Conservation (phyloP, 2,113 vertebrate genomes). For the Gymnarchus niloticus region DNA sequence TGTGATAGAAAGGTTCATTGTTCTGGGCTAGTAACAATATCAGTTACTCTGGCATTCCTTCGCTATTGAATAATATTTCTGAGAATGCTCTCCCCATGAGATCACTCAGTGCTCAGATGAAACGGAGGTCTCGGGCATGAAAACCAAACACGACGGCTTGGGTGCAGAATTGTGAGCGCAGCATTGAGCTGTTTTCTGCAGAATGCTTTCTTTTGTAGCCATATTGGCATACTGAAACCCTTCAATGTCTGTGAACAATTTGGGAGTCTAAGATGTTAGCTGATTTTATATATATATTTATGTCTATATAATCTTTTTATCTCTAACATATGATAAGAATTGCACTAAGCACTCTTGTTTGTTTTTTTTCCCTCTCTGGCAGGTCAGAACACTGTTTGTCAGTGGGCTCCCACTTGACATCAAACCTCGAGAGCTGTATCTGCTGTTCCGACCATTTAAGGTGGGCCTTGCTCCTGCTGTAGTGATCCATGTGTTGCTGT, state of each 20-base stretch:
- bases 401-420: slow-evolving; percentile 93
- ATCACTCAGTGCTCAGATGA: neutral
- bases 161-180: neutral
- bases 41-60: neutral
- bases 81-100: neutral
- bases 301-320: neutral
- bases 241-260: neutral
- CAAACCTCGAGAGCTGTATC: slow-evolving; percentile 92
- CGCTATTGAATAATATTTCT: slow-evolving; percentile 9
- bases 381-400: slow-evolving; percentile 96
- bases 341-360: neutral
- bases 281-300: neutral
- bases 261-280: neutral
- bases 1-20: slow-evolving; percentile 1
- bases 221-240: neutral
- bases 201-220: neutral
- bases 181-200: neutral
- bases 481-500: neutral
- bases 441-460: slow-evolving; percentile 98
- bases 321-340: neutral
- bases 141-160: neutral
- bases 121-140: neutral
- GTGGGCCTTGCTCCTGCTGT: slow-evolving; percentile 55
- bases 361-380: slow-evolving; percentile 31
- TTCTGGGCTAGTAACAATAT: neutral